Evolutionary conservation across 1,140 invertebrate genomes (phyloP).

Genomic region (Nebria ingens): DNA sequence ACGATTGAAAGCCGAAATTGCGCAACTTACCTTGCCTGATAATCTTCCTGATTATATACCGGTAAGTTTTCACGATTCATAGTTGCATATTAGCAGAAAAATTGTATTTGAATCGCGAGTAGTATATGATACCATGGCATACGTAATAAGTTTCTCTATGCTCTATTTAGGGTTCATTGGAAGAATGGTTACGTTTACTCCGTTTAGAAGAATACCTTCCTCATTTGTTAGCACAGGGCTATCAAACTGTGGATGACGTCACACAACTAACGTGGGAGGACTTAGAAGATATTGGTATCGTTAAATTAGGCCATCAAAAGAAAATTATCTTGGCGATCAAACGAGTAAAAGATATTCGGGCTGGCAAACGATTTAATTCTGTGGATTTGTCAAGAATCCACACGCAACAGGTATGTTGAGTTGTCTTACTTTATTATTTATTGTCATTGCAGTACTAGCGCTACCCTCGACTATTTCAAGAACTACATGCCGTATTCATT

Average conservation of each 20-base stretch:
- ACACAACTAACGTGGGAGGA: conserved; percentile 97
- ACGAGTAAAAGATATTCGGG: conserved; percentile 86
- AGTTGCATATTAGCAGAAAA: no score
- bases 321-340: conserved; percentile 96
- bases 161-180: conserved; percentile 67
- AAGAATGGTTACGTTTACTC: conserved; percentile 87
- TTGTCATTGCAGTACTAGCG: background rate
- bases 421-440: conserved; percentile 1
- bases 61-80: conserved; percentile 56
- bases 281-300: conserved; percentile 96
- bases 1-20: conserved; percentile 91
- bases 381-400: conserved; percentile 47
- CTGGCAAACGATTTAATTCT: conserved; percentile 67
- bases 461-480: background rate
- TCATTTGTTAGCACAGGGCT: conserved; percentile 83
- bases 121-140: no score
- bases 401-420: conserved; percentile 34
- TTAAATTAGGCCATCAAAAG: conserved; percentile 93
- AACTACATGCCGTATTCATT: background rate
- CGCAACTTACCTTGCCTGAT: conserved; percentile 86
- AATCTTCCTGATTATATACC: conserved; percentile 88
- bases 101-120: no score
- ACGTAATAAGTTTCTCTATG: conserved; percentile 16
- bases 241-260: conserved; percentile 83
- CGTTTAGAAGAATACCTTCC: conserved; percentile 85